Evolutionary conservation across 2,797 vertebrate species (phyloP).

Genomic region (Bradypodion pumilum): DNA sequence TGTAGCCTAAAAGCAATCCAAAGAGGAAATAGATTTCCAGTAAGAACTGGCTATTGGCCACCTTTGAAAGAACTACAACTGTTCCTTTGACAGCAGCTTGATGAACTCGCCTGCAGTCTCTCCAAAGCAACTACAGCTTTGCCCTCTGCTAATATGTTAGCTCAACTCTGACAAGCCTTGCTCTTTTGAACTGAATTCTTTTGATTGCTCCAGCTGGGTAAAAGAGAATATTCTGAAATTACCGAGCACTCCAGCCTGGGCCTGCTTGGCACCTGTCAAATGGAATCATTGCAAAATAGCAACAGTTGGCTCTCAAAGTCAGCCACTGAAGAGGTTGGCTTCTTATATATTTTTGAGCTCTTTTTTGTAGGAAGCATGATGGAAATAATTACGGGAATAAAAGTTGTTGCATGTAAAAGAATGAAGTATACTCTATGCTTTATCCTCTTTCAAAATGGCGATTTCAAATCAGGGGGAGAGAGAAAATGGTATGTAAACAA

Average conservation of each 20-base stretch:
- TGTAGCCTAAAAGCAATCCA: neutral
- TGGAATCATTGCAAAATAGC: slow-evolving; percentile 14
- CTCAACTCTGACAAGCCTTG: slow-evolving; percentile 19
- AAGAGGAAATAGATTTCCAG: neutral
- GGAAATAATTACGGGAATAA: neutral
- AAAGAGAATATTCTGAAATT: slow-evolving; percentile 13
- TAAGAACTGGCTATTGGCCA: neutral
- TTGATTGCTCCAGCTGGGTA: slow-evolving; percentile 25
- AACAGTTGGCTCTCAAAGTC: neutral
- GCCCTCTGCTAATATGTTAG: slow-evolving; percentile 20
- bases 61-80: neutral
- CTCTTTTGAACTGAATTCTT: slow-evolving; percentile 26
- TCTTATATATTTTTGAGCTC: neutral
- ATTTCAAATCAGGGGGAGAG: too few relatives aligned
- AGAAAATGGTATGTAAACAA: too few relatives aligned
- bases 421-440: too few relatives aligned
- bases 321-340: neutral
- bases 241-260: neutral
- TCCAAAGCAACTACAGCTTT: neutral
- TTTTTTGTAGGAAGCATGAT: neutral
- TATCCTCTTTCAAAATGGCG: too few relatives aligned
- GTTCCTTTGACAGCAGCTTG: slow-evolving; percentile 6
- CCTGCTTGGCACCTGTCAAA: slow-evolving; percentile 18
- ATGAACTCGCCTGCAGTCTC: slow-evolving; percentile 8
- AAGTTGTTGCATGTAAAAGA: neutral